These are phyloP conservation scores for Cryptocephalus primarius DNA, from an alignment of 2,888 invertebrate species.

Conservation along the genomic window DNA sequence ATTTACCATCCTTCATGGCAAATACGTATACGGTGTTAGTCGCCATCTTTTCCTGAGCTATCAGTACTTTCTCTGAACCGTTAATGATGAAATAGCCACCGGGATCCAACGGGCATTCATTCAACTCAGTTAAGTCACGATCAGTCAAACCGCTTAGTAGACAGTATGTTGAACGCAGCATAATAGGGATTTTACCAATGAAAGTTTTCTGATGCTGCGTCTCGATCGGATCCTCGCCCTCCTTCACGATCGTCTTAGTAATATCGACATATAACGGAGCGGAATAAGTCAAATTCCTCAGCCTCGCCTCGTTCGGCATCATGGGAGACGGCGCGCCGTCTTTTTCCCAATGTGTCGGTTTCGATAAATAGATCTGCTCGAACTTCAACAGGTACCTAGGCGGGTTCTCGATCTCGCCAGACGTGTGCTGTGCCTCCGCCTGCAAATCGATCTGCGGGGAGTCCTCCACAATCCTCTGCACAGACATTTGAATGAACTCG, in stretches of 20 bases:
- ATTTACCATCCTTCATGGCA: constrained; percentile 99
- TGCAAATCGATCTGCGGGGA: constrained; percentile 95
- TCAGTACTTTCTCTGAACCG: constrained; percentile 87
- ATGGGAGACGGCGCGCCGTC: constrained; percentile 98
- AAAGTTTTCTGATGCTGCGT: constrained; percentile 67
- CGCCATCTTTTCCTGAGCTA: constrained; percentile 99
- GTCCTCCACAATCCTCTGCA: constrained; percentile 98
- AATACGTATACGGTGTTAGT: constrained; percentile 99
- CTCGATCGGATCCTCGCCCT: constrained; percentile 81
- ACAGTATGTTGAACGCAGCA: constrained; percentile 97
- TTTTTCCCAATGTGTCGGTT: constrained; percentile 99
- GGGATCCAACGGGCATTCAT: constrained; percentile 98
- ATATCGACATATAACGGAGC: constrained; percentile 99
- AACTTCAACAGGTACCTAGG: constrained; percentile 91
- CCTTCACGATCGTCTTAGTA: constrained; percentile 88
- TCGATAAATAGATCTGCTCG: constrained; percentile 97
- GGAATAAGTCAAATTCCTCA: constrained; percentile 94
- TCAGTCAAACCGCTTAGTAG: constrained; percentile 88
- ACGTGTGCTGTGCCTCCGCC: constrained; percentile 94
- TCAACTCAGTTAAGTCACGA: constrained; percentile 98
- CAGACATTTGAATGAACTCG: constrained; percentile 99
- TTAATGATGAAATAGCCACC: constrained; percentile 99
- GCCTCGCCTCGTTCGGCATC: constrained; percentile 99
- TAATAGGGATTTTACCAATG: constrained; percentile 94
- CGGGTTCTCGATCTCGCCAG: constrained; percentile 85